Evolutionary conservation across 2,797 vertebrate species (phyloP), one percentile per base, ranked within the genome.

Genomic region (Phrynocephalus forsythii): DNA sequence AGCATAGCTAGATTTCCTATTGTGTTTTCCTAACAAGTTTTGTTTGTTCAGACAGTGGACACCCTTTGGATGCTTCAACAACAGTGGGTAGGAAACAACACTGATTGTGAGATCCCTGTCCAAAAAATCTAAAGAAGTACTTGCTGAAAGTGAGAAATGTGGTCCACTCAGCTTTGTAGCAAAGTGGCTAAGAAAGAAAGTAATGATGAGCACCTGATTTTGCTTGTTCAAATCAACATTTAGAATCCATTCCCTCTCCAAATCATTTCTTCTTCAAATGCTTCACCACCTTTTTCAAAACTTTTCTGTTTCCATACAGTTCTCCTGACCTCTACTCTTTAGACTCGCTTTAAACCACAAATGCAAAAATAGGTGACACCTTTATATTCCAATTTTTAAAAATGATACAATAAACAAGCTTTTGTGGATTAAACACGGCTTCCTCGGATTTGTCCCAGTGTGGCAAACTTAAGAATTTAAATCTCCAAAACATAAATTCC

Each of bases 81-180:
- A 82, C 24, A 80, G 1, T 84, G 15, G 0, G 0, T 3, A 82
- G 24, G 28, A 78, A 83, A 44, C 63, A 79, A 67, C 33, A 44
- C 24, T n/a, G 68, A 66, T 28, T n/a, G 8, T 33, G 50, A 80
- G 18, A 52, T 67, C 20, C 56, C 60, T 83, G 18, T 83, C 26
- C 16, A 22, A 71, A 67, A 7, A 86, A 26, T 48, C 9, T 81
- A 89, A 5, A 30, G 44, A 48, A 11, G 52, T 24, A 88, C 18
- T 63, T 88, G 83, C 89, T 67, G 85, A 56, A 85, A 89, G 2
- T 8, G 92, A 73, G 84, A 89, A 63, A 2, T 13, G 26, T 11
- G 33, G 26, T 33, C 1, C 38, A 16, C 9, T 83, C 48, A 69
- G 26, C 50, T 86, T 44, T 71, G 16, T 13, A 7, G 30, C 30